Evolutionary conservation across 1,140 invertebrate genomes (phyloP), one percentile per base, ranked within the genome.

Genomic region (Pemphigus obesinymphae): DNA sequence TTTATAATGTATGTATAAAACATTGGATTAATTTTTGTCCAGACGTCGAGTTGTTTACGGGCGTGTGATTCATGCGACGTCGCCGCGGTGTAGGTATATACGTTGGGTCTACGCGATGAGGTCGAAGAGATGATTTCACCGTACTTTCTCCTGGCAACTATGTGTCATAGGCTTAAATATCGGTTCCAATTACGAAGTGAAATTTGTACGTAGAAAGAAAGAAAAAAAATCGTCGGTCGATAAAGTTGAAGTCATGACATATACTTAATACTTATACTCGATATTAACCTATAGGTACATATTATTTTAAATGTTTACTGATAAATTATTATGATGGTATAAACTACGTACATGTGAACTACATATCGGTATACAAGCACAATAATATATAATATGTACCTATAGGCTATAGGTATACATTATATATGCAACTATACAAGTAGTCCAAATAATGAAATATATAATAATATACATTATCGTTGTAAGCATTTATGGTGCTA

Each of bases 161-260:
- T 80, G 55, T 80, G 76, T 80, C 76, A 61, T 80, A 80, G 55
- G 13, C 37, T 45, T 61, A 80, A 43, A 43, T 80, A 80, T 61
- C 26, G 55, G 55, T 80, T 80, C 53, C 76, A 80, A 80, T 80
- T 80, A 80, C 29, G 26, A 80, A 80, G 76, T 80, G 76, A 80
- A 80, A 80, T 80, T 80, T 29, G 76, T 80, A 45, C 37, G 29
- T 43, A 45, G 37, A 43, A 34, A 73, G 26, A 48, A 50, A 6
- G 26, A 73, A 50, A 50, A 31, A 45, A 50, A 61, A 73, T 26
- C 7, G 37, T n/a, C 50, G 17, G n/a, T 37, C 50, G 29, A 26
- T 10, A 23, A 50, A 75, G 29, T 58, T 34, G 5, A 31, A 11
- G 17, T 76, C 48, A 34, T 55, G 73, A 53, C 31, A n/a, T 23